phyloP scores from a whole-genome alignment of 2,797 vertebrate species.

The Sebastes hubbsi region DNA sequence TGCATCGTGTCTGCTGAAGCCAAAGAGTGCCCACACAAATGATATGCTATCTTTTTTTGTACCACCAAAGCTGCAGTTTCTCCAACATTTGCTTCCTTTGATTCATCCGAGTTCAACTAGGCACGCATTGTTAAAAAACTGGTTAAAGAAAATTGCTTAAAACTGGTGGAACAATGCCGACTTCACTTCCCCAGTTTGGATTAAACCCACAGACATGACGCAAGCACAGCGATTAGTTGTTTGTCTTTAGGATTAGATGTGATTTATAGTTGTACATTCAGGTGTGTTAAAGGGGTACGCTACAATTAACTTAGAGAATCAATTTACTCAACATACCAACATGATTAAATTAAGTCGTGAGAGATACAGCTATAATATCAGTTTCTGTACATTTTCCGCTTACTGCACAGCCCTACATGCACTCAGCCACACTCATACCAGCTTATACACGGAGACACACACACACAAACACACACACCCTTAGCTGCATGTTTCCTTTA shows the following conservation, averaged over 20 bases:
- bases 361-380: neutral
- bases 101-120: neutral
- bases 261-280: conserved; percentile 16
- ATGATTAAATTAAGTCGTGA: conserved; percentile 1
- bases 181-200: neutral
- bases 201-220: conserved; percentile 8
- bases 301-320: conserved; percentile 4
- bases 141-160: conserved; percentile 9
- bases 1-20: neutral
- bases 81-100: conserved; percentile 1
- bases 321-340: neutral
- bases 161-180: conserved; percentile 6
- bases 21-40: conserved; percentile 15
- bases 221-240: conserved; percentile 4
- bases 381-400: neutral
- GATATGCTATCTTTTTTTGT: neutral
- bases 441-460: conserved; percentile 9
- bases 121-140: neutral
- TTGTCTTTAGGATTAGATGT: conserved; percentile 24
- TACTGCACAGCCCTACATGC: neutral
- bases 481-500: conserved; percentile 63
- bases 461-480: conserved; percentile 37
- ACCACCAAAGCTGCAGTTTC: neutral
- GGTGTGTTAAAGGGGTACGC: neutral
- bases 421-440: conserved; percentile 20